These are phyloP conservation scores for Gymnothorax reevesii DNA, from an alignment of 2,797 vertebrate species.

Conservation along the genomic window DNA sequence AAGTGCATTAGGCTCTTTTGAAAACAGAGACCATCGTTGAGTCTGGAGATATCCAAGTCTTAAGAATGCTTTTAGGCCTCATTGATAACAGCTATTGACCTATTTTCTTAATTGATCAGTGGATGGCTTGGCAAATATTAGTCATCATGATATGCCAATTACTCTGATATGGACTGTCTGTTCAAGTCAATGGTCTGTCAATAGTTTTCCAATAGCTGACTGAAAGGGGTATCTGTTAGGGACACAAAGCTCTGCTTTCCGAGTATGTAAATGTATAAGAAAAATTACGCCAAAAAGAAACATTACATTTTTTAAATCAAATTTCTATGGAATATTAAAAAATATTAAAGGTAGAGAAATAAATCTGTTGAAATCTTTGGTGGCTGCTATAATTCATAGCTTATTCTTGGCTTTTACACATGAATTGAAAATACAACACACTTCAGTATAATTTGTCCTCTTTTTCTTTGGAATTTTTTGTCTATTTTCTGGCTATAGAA, in stretches of 20 bases:
- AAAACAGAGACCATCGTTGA: constrained; percentile 8
- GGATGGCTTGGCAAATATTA: constrained; percentile 62
- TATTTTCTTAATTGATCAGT: constrained; percentile 62
- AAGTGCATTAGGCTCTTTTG: constrained; percentile 72
- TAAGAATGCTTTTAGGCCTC: neutral
- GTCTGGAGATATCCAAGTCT: neutral
- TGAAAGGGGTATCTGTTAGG: constrained; percentile 47
- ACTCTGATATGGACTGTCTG: constrained; percentile 54
- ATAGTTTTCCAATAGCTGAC: constrained; percentile 65
- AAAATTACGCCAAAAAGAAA: constrained; percentile 44
- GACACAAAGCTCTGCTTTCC: constrained; percentile 53
- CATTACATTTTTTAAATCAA: constrained; percentile 51
- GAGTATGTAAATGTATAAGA: constrained; percentile 13
- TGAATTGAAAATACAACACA: neutral
- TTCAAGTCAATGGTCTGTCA: constrained; percentile 63
- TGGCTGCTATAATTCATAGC: constrained; percentile 4
- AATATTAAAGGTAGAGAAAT: constrained; percentile 23
- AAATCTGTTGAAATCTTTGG: neutral
- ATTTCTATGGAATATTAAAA: constrained; percentile 20
- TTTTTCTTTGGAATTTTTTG: neutral
- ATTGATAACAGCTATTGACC: constrained; percentile 51
- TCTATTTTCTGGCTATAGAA: neutral
- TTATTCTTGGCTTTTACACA: neutral
- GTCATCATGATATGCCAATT: constrained; percentile 68
- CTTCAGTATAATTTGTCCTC: neutral